Evolutionary conservation across 2,888 invertebrate genomes (phyloP).

Genomic region (Amphipoea oculea): DNA sequence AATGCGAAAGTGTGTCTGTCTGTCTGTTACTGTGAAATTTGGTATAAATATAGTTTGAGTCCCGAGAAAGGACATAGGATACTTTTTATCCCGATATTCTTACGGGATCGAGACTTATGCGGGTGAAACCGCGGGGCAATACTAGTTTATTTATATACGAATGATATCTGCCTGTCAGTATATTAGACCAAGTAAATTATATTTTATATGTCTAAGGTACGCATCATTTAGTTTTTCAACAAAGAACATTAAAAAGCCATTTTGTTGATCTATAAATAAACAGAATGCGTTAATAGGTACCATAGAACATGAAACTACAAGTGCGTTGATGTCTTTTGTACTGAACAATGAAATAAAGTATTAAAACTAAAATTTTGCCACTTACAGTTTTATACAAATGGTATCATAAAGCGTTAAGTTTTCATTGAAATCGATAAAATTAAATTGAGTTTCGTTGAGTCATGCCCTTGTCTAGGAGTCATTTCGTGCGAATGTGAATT

Average conservation of each 20-base stretch:
- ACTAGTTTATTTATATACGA: slow-evolving; percentile 22
- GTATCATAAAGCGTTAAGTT: slow-evolving; percentile 48
- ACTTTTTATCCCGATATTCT: too few species aligned
- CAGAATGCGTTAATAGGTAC: slow-evolving; percentile 2
- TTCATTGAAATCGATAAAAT: slow-evolving; percentile 60
- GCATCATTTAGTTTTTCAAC: slow-evolving; percentile 37
- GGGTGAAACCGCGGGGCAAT: too few species aligned
- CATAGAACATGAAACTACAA: slow-evolving; percentile 7
- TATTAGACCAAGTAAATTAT: slow-evolving; percentile 29
- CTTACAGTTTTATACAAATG: slow-evolving; percentile 23
- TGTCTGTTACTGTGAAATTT: too few species aligned
- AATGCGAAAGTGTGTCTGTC: too few species aligned
- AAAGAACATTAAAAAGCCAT: slow-evolving; percentile 38
- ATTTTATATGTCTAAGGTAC: slow-evolving; percentile 19
- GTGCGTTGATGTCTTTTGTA: slow-evolving; percentile 74
- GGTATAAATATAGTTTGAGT: too few species aligned
- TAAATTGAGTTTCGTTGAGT: slow-evolving; percentile 68
- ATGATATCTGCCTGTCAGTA: slow-evolving; percentile 24
- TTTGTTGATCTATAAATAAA: slow-evolving; percentile 27
- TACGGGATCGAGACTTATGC: too few species aligned
- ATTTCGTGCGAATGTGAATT: slow-evolving; percentile 80
- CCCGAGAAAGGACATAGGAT: too few species aligned
- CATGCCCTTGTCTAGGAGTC: slow-evolving; percentile 76
- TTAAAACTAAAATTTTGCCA: slow-evolving; percentile 11
- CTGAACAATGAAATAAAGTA: slow-evolving; percentile 31